Conservation (phyloP, 2,888 invertebrate genomes). For the Oscheius onirici region DNA sequence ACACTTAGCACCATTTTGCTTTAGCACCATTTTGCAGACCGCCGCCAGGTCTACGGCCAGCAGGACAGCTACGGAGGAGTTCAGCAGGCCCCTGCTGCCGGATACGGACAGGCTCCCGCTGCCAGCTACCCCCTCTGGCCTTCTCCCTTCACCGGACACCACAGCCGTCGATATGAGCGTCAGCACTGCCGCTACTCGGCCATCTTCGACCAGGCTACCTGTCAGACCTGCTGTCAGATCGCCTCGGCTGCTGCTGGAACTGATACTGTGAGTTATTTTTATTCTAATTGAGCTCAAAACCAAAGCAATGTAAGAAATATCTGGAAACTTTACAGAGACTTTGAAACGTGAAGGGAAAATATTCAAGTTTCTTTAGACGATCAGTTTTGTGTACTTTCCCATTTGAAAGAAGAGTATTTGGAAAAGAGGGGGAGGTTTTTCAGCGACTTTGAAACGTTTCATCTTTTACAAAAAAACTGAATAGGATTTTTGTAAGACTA, state of each 20-base stretch:
- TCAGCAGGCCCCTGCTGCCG: constrained; percentile 28
- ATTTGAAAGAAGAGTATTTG: too few species aligned
- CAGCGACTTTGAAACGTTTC: too few species aligned
- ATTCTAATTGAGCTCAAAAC: background rate
- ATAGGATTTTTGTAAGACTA: too few species aligned
- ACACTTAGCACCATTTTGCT: too few species aligned
- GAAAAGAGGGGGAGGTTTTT: too few species aligned
- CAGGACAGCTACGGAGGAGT: constrained; percentile 35
- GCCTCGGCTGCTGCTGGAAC: constrained; percentile 46
- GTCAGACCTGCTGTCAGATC: constrained; percentile 54
- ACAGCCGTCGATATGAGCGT: constrained; percentile 42
- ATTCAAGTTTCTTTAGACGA: too few species aligned
- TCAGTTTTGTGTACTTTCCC: too few species aligned
- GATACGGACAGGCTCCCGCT: constrained; percentile 23
- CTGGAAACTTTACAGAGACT: background rate
- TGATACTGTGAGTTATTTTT: constrained; percentile 38
- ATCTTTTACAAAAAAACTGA: too few species aligned
- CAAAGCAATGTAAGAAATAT: too few species aligned
- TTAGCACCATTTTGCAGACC: constrained; percentile 37
- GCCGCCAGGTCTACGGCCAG: constrained; percentile 25
- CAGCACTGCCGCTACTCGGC: constrained; percentile 56
- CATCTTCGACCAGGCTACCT: constrained; percentile 52
- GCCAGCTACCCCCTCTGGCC: background rate
- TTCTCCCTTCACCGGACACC: constrained; percentile 19
- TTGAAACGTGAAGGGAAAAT: too few species aligned